Percentiles rank a stretch among this genome's conserved stretches.
phyloP scores from a whole-genome alignment of 2,113 vertebrate species.

The Tenrec ecaudatus region DNA sequence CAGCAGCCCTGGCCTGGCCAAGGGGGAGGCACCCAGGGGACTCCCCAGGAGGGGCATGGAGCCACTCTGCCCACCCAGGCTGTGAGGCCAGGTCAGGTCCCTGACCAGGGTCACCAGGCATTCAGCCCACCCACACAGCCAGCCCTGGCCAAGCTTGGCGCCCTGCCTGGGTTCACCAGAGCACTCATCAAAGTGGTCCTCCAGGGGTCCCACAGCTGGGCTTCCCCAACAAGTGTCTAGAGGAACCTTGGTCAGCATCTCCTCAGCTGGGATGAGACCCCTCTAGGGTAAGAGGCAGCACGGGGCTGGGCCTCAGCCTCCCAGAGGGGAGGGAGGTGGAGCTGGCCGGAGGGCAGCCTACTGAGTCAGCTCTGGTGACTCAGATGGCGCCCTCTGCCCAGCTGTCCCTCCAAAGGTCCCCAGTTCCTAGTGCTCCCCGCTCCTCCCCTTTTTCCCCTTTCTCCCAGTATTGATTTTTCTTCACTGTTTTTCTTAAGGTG shows the following conservation, averaged over 20 bases:
- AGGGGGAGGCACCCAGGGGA: not conserved
- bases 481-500: constrained; percentile 74
- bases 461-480: constrained; percentile 81
- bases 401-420: not conserved
- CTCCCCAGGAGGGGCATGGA: not conserved
- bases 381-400: not conserved
- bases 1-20: constrained; percentile 2
- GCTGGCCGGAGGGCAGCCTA: not conserved
- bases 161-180: not conserved
- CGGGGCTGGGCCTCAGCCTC: not conserved
- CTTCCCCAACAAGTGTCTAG: not conserved
- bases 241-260: not conserved
- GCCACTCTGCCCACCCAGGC: not conserved
- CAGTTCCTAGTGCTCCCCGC: not conserved
- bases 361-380: not conserved
- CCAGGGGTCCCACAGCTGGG: not conserved
- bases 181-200: constrained; percentile 26
- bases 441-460: constrained; percentile 70
- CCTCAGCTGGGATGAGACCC: not conserved
- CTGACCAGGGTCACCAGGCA: not conserved
- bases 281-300: not conserved
- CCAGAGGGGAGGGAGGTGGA: not conserved
- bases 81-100: not conserved
- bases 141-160: not conserved
- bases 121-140: not conserved